A percentile compares a stretch with the other conserved stretches of the same genome.
phyloP scores from a whole-genome alignment of 2,888 invertebrate species.

The Neoscelio sp. region DNA sequence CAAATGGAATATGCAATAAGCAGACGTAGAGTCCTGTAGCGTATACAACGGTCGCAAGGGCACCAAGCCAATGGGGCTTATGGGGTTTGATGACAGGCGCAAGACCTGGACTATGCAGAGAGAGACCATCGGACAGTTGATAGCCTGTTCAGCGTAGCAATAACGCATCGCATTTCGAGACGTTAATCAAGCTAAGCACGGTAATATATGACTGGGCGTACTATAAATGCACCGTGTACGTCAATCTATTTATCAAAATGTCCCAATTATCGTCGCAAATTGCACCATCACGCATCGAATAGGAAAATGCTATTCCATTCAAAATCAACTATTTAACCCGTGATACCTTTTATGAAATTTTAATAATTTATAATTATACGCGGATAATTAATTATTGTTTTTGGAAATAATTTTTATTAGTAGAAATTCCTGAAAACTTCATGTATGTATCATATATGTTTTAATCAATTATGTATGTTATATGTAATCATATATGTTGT shows the following conservation, averaged over 20 bases:
- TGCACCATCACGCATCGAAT: conserved; percentile 45
- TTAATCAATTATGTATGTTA: no score
- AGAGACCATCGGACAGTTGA: conserved; percentile 57
- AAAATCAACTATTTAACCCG: conserved; percentile 23
- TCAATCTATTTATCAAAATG: conserved; percentile 77
- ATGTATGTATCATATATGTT: no score
- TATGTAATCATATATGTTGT: no score
- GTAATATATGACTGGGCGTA: conserved; percentile 73
- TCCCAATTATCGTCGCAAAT: conserved; percentile 74
- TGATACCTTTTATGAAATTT: conserved; percentile 4
- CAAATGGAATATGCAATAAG: conserved; percentile 73
- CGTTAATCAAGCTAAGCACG: conserved; percentile 78
- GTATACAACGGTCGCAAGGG: conserved; percentile 49
- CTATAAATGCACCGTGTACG: conserved; percentile 71
- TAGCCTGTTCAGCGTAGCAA: conserved; percentile 71
- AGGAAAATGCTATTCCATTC: conserved; percentile 38
- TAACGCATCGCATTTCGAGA: conserved; percentile 74
- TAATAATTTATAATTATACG: conserved; percentile 16
- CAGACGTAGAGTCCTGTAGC: conserved; percentile 51
- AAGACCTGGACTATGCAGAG: conserved; percentile 53
- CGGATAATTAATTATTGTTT: no score
- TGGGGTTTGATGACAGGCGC: conserved; percentile 65
- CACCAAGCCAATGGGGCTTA: conserved; percentile 61
- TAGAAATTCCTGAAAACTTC: no score
- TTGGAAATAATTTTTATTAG: no score